Conservation (phyloP, 1,140 invertebrate genomes). For the Bombyx mori region DNA sequence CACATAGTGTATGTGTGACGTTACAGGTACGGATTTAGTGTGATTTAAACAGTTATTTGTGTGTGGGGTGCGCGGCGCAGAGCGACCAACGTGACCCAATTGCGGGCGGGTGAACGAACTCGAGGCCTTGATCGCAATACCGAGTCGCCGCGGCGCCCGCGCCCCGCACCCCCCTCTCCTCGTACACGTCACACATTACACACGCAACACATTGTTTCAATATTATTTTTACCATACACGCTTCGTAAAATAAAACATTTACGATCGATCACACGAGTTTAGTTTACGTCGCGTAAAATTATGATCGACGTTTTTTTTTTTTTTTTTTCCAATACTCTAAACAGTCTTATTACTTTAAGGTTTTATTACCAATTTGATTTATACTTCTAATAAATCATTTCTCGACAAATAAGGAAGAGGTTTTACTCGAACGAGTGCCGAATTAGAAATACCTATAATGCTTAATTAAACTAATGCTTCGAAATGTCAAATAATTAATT, state of each 20-base stretch:
- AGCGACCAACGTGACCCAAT: conserved; percentile 58
- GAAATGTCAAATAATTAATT: too few species aligned
- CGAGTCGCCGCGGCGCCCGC: conserved; percentile 22
- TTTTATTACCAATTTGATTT: too few species aligned
- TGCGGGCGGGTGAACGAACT: conserved; percentile 58
- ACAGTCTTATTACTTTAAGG: too few species aligned
- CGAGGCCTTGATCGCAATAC: conserved; percentile 66
- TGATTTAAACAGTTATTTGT: conserved; percentile 61
- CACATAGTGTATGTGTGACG: conserved; percentile 25
- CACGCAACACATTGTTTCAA: conserved; percentile 39
- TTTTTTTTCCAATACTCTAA: neutral
- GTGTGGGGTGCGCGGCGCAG: conserved; percentile 28
- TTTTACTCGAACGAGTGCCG: too few species aligned
- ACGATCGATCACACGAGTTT: conserved; percentile 7
- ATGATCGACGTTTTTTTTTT: neutral
- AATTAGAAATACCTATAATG: too few species aligned
- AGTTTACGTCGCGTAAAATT: neutral
- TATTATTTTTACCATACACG: conserved; percentile 25
- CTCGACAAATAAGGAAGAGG: too few species aligned
- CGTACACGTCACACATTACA: conserved; percentile 33
- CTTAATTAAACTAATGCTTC: too few species aligned
- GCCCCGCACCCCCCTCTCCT: conserved; percentile 12
- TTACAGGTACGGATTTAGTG: conserved; percentile 52
- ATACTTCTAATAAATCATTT: too few species aligned
- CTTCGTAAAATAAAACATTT: conserved; percentile 18